Base-by-base conservation (phyloP, 1,140 invertebrate genomes). In the Drosophila nebulosa region DNA sequence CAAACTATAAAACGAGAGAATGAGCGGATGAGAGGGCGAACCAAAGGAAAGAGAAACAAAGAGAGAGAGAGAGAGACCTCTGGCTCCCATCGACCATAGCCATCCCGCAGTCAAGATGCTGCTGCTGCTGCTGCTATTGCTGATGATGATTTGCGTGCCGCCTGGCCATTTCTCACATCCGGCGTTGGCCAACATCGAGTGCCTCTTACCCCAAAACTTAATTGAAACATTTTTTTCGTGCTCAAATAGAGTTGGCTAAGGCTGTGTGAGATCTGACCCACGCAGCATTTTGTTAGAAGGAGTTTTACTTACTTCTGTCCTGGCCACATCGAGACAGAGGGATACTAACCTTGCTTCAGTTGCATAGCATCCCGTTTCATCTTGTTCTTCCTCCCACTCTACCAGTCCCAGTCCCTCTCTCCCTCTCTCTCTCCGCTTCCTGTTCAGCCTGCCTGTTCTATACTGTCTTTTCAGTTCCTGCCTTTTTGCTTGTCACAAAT, bases 211-310 rank as follows among this genome's bases (percentile, higher is more conserved):
- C 53, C 27, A 14, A 50, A 57, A 39, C 80, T 85, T 86, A 86
- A 86, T 86, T 86, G 81, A 86, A 86, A 86, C 83, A 88, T 86
- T 86, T 88, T 86, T 86, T 88, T 80, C n/a, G 81, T 81, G 81
- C 58, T 81, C 78, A 86, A 78, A 74, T 74, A 62, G 59, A 39
- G 35, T 22, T 24, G 52, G 30, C 7, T 0, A 6, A 10, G 10
- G 27, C 4, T 18, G n/a, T 1, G 32, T 0, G 7, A 53, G 32
- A 46, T 35, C 42, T 50, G 18, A 35, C 42, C 81, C 81, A 84
- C 79, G 81, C 79, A 79, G 36, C 72, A 76, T 79, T 79, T 79
- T 84, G 79, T 46, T 74, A 46, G 67, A 36, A 75, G 71, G 75
- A 78, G 64, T 18, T 55, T 56, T 58, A 52, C 26, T 56, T 55